Conservation (phyloP, 2,797 vertebrate genomes). For the Pampus argenteus region DNA sequence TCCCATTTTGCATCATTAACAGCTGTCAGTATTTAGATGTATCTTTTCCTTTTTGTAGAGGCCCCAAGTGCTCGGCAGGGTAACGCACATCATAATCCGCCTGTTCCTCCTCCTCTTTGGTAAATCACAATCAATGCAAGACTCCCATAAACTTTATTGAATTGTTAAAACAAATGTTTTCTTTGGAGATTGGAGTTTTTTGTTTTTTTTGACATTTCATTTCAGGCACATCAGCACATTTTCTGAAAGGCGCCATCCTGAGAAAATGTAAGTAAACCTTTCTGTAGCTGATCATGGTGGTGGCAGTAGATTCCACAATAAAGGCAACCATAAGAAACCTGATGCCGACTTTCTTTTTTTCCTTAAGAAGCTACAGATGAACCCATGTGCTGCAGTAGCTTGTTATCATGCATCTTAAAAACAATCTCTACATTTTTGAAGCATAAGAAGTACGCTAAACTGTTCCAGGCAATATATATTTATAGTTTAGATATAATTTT, state of each 20-base stretch:
- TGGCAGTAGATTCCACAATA: conserved; percentile 5
- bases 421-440: neutral
- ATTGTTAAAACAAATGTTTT: conserved; percentile 1
- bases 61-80: neutral
- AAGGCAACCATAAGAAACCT: conserved; percentile 4
- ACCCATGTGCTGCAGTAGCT: neutral
- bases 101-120: conserved; percentile 11
- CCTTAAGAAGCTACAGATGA: neutral
- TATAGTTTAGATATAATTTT: neutral
- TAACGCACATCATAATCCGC: conserved; percentile 14
- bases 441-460: neutral
- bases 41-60: neutral
- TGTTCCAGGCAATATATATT: neutral
- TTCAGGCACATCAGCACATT: neutral
- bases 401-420: conserved; percentile 24
- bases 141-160: neutral
- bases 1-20: conserved; percentile 30
- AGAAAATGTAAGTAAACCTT: conserved; percentile 5
- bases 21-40: conserved; percentile 19
- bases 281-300: conserved; percentile 1
- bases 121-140: neutral
- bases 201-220: neutral
- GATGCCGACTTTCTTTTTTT: conserved; percentile 11
- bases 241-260: conserved; percentile 3
- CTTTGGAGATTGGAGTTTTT: neutral